Percentiles rank a stretch among this genome's conserved stretches.
These are phyloP conservation scores for Orchesellides sinensis DNA, from an alignment of 2,888 invertebrate genomes.

Conservation along the genomic window DNA sequence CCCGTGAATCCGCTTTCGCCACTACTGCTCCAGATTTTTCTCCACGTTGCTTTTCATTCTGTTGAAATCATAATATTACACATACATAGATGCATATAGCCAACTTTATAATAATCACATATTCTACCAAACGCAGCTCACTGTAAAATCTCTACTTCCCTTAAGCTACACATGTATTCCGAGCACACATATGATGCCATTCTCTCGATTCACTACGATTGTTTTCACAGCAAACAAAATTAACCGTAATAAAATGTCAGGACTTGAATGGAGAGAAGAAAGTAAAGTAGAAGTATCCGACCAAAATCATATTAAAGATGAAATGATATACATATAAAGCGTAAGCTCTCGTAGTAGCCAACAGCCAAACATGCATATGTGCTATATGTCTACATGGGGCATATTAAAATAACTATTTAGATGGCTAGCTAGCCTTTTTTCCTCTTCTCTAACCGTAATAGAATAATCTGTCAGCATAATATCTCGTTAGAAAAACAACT, in stretches of 20 bases:
- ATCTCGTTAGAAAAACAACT: slow-evolving; percentile 63
- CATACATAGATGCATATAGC: not conserved
- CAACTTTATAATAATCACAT: too few species aligned
- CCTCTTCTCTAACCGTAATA: slow-evolving; percentile 79
- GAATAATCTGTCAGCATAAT: slow-evolving; percentile 82
- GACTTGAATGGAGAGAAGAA: slow-evolving; percentile 25
- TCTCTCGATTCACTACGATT: slow-evolving; percentile 75
- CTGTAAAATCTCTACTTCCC: slow-evolving; percentile 50
- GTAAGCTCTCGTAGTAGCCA: not conserved
- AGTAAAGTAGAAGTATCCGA: slow-evolving; percentile 11
- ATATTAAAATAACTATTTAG: not conserved
- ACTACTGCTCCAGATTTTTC: slow-evolving; percentile 51
- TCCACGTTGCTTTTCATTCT: slow-evolving; percentile 34
- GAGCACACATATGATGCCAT: slow-evolving; percentile 35
- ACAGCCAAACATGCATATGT: not conserved
- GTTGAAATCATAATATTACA: too few species aligned
- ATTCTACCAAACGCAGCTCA: too few species aligned
- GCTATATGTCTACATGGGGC: not conserved
- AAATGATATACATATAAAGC: too few species aligned
- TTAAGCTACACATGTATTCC: slow-evolving; percentile 53
- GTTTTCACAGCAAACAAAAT: slow-evolving; percentile 85
- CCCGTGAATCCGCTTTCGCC: slow-evolving; percentile 59
- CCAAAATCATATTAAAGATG: slow-evolving; percentile 22
- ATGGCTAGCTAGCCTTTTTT: slow-evolving; percentile 27
- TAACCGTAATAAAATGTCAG: slow-evolving; percentile 78